Evolutionary conservation across 2,888 invertebrate species (phyloP), one percentile per base, ranked within the genome.

Genomic region (Leucania comma): DNA sequence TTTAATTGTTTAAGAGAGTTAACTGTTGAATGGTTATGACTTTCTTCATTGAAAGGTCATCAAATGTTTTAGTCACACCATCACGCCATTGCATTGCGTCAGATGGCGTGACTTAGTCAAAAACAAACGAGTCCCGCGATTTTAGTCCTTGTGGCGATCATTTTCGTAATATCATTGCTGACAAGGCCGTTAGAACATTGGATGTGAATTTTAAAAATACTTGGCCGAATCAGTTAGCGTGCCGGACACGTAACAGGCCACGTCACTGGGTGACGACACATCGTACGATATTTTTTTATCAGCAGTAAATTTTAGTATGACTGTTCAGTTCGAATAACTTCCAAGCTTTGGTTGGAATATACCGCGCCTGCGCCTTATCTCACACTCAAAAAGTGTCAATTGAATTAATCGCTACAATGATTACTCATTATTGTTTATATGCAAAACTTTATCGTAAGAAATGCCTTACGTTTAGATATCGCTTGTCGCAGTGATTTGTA

Each of bases 271-370:
- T 94, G 94, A 94, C 93, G 94, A 81, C 80, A 90, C 74, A 93
- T 94, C 94, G 92, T 92, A 93, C 89, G 93, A 94, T 94, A 85
- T 89, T 90, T 79, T n/a, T 90, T 89, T 89, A 86, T 87, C 84
- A 80, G 65, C 80, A 59, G 74, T 75, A 86, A 79, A 73, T 72
- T 82, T 84, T 81, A 29, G 71, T 86, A 83, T 84, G 83, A 80
- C 82, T 84, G 78, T 67, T 75, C 80, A 74, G 68, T 75, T 86
- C 86, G 75, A 64, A 80, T 86, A 87, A 86, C 75, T 68, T 79
- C 73, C 78, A 72, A 83, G 68, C 79, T 82, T 74, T 75, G 75
- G 68, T 76, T 71, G 79, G 72, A 80, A 83, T 70, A 82, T 71
- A 76, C 72, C 77, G 57, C 70, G 69, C 69, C 62, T 69, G 59